Evolutionary conservation across 2,797 vertebrate species (phyloP).

Genomic region (Thaleichthys pacificus): DNA sequence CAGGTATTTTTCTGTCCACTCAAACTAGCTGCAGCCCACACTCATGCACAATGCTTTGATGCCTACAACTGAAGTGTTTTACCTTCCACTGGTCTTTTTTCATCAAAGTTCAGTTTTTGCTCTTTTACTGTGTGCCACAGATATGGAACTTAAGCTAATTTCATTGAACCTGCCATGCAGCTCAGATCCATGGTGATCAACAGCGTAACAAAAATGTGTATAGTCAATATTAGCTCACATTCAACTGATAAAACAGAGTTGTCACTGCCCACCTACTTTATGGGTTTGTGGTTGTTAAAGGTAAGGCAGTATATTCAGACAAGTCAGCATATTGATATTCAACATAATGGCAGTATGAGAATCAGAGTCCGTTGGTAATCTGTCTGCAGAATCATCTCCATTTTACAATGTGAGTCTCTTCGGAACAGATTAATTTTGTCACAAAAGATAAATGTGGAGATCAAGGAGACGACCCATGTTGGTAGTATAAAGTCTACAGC

Average conservation of each 20-base stretch:
- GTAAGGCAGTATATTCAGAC: too few relatives aligned
- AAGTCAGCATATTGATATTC: constrained; percentile 29
- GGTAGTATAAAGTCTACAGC: too few relatives aligned
- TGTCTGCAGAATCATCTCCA: too few relatives aligned
- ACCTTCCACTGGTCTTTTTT: constrained; percentile 18
- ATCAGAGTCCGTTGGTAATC: too few relatives aligned
- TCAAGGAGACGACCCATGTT: too few relatives aligned
- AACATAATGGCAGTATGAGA: constrained; percentile 42
- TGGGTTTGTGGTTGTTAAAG: too few relatives aligned
- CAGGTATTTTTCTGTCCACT: constrained; percentile 25
- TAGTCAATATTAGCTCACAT: constrained; percentile 47
- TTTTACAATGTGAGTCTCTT: neutral
- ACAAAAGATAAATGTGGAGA: too few relatives aligned
- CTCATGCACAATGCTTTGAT: constrained; percentile 54
- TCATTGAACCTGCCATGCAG: constrained; percentile 33
- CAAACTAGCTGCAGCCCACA: constrained; percentile 1
- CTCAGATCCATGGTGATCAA: constrained; percentile 43
- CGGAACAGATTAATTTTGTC: constrained; percentile 7
- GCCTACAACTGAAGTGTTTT: constrained; percentile 21
- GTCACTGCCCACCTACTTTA: neutral
- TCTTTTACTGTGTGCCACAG: constrained; percentile 20
- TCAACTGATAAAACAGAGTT: constrained; percentile 50
- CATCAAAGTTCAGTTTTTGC: too few relatives aligned
- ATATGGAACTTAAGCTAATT: constrained; percentile 40
- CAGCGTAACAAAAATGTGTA: constrained; percentile 53